phyloP scores from a whole-genome alignment of 2,888 invertebrate species.

The Tachystola acroxantha region DNA sequence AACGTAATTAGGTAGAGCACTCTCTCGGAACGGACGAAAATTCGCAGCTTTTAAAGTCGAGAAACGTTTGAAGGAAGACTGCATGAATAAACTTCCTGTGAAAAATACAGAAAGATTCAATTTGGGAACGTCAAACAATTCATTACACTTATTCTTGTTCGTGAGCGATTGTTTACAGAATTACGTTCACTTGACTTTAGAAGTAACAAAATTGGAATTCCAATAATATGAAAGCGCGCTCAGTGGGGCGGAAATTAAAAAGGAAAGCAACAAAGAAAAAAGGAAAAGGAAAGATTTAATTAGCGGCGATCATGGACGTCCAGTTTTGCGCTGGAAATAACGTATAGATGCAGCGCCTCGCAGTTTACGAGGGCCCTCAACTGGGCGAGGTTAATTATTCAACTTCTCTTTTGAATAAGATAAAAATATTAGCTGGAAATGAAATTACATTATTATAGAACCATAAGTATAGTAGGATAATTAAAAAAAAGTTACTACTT shows the following conservation, averaged over 20 bases:
- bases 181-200: conserved; percentile 16
- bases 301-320: conserved; percentile 26
- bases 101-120: conserved; percentile 10
- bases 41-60: conserved; percentile 2
- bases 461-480: too few species aligned
- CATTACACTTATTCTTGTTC: conserved; percentile 25
- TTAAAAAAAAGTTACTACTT: too few species aligned
- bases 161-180: conserved; percentile 23
- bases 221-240: conserved; percentile 32
- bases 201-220: conserved; percentile 31
- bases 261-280: conserved; percentile 17
- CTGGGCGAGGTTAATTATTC: neutral
- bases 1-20: conserved; percentile 1
- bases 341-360: conserved; percentile 19
- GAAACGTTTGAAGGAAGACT: neutral
- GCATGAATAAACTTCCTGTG: conserved; percentile 7
- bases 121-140: conserved; percentile 20
- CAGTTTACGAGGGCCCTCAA: conserved; percentile 10
- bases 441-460: too few species aligned
- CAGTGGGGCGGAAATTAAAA: conserved; percentile 33
- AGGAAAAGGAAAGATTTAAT: conserved; percentile 34
- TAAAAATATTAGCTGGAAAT: too few species aligned
- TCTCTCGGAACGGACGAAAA: conserved; percentile 8
- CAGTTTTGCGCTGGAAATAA: conserved; percentile 24
- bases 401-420: conserved; percentile 2